A percentile compares a stretch with the other conserved stretches of the same genome.
phyloP scores from a whole-genome alignment of 1,140 invertebrate genomes.

The Diprion similis region DNA sequence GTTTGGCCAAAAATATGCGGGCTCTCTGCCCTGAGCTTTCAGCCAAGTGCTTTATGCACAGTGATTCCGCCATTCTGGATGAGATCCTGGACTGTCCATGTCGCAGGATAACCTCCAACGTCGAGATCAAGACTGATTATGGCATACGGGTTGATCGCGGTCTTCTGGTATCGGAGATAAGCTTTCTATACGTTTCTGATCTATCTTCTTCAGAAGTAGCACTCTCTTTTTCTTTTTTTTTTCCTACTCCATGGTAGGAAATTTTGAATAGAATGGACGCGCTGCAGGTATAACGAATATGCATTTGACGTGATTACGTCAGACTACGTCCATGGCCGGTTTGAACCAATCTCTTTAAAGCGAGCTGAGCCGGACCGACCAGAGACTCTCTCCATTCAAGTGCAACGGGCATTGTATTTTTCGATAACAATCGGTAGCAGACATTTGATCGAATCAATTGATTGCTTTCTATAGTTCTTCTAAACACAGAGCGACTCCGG shows the following conservation, averaged over 20 bases:
- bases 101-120: neutral
- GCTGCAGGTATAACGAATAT: constrained; percentile 28
- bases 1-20: neutral
- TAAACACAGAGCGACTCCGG: constrained; percentile 31
- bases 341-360: constrained; percentile 24
- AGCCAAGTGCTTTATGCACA: neutral
- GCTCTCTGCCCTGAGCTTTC: constrained; percentile 2
- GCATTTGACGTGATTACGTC: constrained; percentile 40
- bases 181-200: neutral
- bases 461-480: constrained; percentile 50
- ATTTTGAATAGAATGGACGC: neutral
- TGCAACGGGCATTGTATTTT: constrained; percentile 45
- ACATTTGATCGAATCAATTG: constrained; percentile 57
- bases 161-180: constrained; percentile 2
- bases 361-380: constrained; percentile 25
- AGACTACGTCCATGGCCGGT: constrained; percentile 5
- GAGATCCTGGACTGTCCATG: neutral
- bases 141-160: neutral
- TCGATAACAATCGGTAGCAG: constrained; percentile 51
- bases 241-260: neutral
- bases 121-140: neutral
- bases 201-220: too few species aligned
- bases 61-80: neutral
- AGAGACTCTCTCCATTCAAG: constrained; percentile 20
- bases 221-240: neutral